Percentiles rank a stretch among this genome's conserved stretches.
Evolutionary conservation across 2,113 vertebrate species (phyloP).

Genomic region (Laticauda laticaudata): DNA sequence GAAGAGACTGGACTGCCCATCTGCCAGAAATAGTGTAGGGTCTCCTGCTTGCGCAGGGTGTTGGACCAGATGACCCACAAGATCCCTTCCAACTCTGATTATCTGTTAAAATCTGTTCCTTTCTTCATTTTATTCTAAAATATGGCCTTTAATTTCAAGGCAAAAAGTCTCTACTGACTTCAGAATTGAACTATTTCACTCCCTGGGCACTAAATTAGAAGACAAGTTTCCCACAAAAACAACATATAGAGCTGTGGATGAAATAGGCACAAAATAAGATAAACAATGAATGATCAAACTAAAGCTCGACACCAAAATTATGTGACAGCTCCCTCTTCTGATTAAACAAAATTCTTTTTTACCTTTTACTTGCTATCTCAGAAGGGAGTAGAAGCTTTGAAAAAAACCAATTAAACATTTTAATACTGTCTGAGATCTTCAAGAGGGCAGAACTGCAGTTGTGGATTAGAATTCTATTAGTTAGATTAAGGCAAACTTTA

Average conservation of each 20-base stretch:
- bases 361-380: neutral
- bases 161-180: neutral
- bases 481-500: neutral
- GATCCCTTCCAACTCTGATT: too few relatives aligned
- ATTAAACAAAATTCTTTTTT: neutral
- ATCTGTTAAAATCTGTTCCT: too few relatives aligned
- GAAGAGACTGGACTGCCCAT: too few relatives aligned
- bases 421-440: neutral
- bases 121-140: neutral
- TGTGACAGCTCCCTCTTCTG: neutral
- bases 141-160: neutral
- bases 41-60: too few relatives aligned
- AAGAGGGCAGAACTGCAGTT: neutral
- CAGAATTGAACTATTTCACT: neutral
- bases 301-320: neutral
- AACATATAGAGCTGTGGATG: neutral
- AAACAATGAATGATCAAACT: neutral
- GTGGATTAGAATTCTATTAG: neutral
- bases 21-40: too few relatives aligned
- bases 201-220: neutral
- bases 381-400: neutral
- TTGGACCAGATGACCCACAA: too few relatives aligned
- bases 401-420: neutral
- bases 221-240: neutral
- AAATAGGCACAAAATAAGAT: neutral